A percentile compares a stretch with the other conserved stretches of the same genome.
Evolutionary conservation across 2,113 vertebrate genomes (phyloP).

Genomic region (Copsychus sechellarum): DNA sequence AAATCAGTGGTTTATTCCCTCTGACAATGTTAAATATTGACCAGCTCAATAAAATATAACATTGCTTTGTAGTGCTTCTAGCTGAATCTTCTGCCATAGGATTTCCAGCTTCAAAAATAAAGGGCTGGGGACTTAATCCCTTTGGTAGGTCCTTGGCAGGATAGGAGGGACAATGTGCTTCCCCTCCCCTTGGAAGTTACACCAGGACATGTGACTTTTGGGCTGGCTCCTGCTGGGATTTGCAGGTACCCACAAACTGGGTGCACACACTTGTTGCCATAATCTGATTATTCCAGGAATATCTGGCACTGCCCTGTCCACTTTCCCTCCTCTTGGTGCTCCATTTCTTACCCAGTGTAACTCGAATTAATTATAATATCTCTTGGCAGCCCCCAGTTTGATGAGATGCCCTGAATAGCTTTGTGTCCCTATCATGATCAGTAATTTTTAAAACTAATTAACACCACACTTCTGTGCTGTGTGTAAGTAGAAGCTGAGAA

Average conservation of each 20-base stretch:
- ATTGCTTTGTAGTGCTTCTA: background rate
- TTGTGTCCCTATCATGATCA: fast-evolving
- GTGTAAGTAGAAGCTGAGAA: background rate
- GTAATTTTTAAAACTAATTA: background rate
- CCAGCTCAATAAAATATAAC: fast-evolving
- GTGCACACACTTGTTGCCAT: fast-evolving
- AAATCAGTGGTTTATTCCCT: background rate
- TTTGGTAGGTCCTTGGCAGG: background rate
- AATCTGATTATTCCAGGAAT: background rate
- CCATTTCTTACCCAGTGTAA: background rate
- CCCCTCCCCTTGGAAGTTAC: fast-evolving
- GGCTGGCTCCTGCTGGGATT: background rate
- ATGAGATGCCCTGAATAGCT: background rate
- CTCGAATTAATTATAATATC: background rate
- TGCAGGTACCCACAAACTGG: background rate
- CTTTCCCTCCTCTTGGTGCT: background rate
- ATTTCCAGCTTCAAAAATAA: background rate
- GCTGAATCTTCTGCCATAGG: background rate
- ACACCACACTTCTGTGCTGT: background rate
- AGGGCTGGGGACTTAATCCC: background rate
- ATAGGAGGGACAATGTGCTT: fast-evolving
- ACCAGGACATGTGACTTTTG: fast-evolving
- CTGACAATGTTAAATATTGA: fast-evolving
- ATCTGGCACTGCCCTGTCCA: background rate
- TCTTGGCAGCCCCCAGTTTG: background rate